Conservation (phyloP, 2,888 invertebrate species). For the Suillia variegata region DNA sequence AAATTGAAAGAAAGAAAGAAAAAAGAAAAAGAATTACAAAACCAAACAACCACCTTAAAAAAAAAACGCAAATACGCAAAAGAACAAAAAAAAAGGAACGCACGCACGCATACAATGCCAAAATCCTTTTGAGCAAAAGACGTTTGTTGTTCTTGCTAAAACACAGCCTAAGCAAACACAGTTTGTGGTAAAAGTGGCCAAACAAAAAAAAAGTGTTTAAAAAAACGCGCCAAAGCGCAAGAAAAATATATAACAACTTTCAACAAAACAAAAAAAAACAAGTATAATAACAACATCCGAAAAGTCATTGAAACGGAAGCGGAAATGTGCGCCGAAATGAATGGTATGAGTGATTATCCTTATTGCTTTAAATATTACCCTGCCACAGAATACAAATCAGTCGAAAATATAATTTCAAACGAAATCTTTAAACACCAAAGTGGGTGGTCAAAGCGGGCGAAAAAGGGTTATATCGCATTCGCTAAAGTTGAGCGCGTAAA, state of each 20-base stretch:
- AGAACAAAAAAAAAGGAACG: neutral
- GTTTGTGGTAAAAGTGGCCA: constrained; percentile 12
- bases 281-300: neutral
- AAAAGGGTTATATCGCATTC: neutral
- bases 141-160: constrained; percentile 16
- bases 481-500: neutral
- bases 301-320: constrained; percentile 19
- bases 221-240: neutral
- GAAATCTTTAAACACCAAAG: neutral
- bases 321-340: constrained; percentile 9
- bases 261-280: neutral
- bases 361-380: constrained; percentile 7
- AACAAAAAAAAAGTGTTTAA: neutral
- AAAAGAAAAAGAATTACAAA: constrained; percentile 20
- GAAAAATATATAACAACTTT: constrained; percentile 7
- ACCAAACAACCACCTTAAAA: constrained; percentile 7
- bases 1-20: constrained; percentile 19
- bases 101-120: constrained; percentile 6
- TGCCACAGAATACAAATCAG: neutral
- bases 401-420: constrained; percentile 1
- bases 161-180: constrained; percentile 35
- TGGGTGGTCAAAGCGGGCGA: neutral
- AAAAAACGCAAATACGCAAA: neutral
- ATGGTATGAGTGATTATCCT: constrained; percentile 7
- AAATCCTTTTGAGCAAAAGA: constrained; percentile 14